Evolutionary conservation across 2,888 invertebrate species (phyloP), one percentile per base, ranked within the genome.

Genomic region (Lithophane leautieri): DNA sequence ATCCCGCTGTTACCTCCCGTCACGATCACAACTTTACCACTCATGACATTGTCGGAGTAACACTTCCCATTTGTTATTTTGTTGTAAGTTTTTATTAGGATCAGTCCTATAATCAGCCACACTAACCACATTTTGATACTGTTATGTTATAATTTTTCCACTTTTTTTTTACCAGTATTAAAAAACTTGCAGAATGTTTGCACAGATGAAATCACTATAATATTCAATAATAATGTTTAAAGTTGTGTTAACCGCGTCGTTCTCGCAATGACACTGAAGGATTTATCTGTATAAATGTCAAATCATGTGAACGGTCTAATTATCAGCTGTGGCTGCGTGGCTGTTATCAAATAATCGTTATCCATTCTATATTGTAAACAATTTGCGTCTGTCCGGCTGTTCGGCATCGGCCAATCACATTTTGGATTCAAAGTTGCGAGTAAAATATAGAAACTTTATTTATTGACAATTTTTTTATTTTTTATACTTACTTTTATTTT

Each of bases 1-100:
- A 99, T 98, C 0, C 99, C 99, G 1, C 98, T 97, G 92, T 98
- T 98, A 0, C 98, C 97, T 2, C 99, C 99, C 0, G 99, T 99
- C 11, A 99, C 97, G 66, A 99, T 97, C 0, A 97, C 97, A 73
- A 98, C 97, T 95, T 98, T 97, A 44, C 97, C 97, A 16, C 93
- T 94, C 94, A 96, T 94, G 25, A 95, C 92, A 1, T 90, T 93
- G 78, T 94, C 92, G 0, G 92, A 88, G 79, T 95, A 94, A 82
- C 95, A 96, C 85, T 92, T 93, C 0, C 96, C 96, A 7, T 94
- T 92, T 0, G 94, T 92, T 61, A 94, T 81, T 84, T 93, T 95
- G 60, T 95, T 96, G 77, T 94, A 94, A 2, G 93, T 63, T 82
- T 94, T 95, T 82, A 96, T 92, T 1, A 93, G 75, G 2, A 92